These are phyloP conservation scores for Gambusia holbrooki DNA, from an alignment of 2,113 vertebrate genomes.

Conservation along the genomic window DNA sequence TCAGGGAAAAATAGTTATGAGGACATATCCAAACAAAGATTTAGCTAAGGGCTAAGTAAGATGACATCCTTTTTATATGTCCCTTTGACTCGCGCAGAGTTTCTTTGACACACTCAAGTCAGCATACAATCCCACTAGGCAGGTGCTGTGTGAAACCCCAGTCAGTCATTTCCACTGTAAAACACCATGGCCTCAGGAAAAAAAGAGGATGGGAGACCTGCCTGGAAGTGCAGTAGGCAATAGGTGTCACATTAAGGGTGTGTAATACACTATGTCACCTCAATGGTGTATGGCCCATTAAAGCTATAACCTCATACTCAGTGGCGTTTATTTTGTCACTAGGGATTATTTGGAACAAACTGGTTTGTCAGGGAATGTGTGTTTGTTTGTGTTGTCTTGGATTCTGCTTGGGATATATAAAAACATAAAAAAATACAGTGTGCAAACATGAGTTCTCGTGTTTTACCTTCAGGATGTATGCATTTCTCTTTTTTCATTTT, in stretches of 20 bases:
- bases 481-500: background rate
- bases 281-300: conserved; percentile 72
- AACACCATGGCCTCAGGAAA: conserved; percentile 69
- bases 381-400: conserved; percentile 30
- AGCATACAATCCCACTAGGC: conserved; percentile 60
- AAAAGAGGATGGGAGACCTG: conserved; percentile 61
- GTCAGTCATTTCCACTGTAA: conserved; percentile 77
- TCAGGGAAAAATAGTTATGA: too few species aligned
- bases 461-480: conserved; percentile 39
- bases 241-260: conserved; percentile 74
- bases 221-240: conserved; percentile 68
- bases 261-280: conserved; percentile 77
- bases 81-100: background rate
- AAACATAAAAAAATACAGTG: conserved; percentile 33
- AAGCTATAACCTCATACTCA: conserved; percentile 66
- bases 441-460: conserved; percentile 8
- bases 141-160: conserved; percentile 61
- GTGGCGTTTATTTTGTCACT: conserved; percentile 77
- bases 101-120: conserved; percentile 37
- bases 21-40: too few species aligned
- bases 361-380: conserved; percentile 42
- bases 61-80: background rate
- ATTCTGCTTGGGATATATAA: conserved; percentile 33
- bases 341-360: conserved; percentile 77
- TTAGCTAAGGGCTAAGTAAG: background rate